Base-by-base conservation (phyloP, 2,888 invertebrate genomes). In the Anagyrus pseudococci region DNA sequence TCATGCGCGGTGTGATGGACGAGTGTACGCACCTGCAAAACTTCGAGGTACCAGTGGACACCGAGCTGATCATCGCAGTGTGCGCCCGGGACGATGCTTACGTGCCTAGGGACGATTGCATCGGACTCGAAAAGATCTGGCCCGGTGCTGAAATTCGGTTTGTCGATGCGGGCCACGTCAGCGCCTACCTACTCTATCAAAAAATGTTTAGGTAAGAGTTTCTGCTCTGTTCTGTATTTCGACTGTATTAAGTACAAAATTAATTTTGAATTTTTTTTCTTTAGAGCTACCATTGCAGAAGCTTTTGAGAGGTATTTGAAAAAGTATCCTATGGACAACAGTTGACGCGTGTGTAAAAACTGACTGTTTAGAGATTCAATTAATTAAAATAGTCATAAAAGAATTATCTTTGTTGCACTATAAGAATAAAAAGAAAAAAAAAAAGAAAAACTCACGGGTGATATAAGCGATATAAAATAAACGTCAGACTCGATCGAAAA, bases 1-100 rank as follows among this genome's bases (percentile, higher is more conserved):
- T 98, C 77, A 98, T 98, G 98, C 85, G 93, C 52, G 96, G 97
- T 0, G 89, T 98, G 70, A 98, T 99, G 98, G 98, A 99, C 77
- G 97, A 98, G 81, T 98, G 96, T 79, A 99, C 98, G 0, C 97
- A 98, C 83, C 84, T 99, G 43, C 93, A 89, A 69, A 96, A 98
- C 82, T 99, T 96, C 77, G 91, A 94, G 2, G 84, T 89, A 17
- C 93, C 93, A 0, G 89, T 89, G 53, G 98, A 98, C 76, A 93
- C 97, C 0, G 90, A 91, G 10, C 83, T 98, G 54, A 92, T 96
- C 64, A 96, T 95, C 67, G 92, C 94, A 19, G 91, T 98, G 1
- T 91, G 92, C 74, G 98, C 98, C 0, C 88, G 89, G 69, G 88
- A 91, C 73, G 96, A 96, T 80, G 94, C 91, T 8, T 94, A 98